Conservation (phyloP, 2,888 invertebrate genomes). For the Brenthis hecate region DNA sequence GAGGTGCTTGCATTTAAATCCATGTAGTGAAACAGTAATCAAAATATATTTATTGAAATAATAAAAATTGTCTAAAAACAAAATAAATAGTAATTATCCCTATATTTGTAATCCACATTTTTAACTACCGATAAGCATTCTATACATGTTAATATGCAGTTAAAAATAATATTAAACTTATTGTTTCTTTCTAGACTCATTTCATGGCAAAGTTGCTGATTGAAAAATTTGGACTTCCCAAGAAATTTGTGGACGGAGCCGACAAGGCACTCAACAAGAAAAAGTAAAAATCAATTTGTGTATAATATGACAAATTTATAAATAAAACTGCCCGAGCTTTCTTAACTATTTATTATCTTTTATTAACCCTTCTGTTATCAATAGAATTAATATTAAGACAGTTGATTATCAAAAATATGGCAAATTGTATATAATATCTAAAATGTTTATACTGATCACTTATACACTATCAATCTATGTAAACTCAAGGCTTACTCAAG, state of each 20-base stretch:
- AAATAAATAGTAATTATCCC: too few relatives aligned
- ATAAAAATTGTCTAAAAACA: too few relatives aligned
- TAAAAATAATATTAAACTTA: slow-evolving; percentile 4
- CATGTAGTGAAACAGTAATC: too few relatives aligned
- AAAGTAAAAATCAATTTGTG: slow-evolving; percentile 53
- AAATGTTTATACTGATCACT: neutral
- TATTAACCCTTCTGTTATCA: slow-evolving; percentile 30
- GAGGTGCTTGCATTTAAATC: too few relatives aligned
- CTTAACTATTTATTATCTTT: slow-evolving; percentile 33
- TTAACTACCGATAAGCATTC: too few relatives aligned
- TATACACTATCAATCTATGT: slow-evolving; percentile 1
- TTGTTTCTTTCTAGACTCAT: slow-evolving; percentile 65
- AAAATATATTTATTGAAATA: too few relatives aligned
- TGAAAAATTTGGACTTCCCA: slow-evolving; percentile 90
- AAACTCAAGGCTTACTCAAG: neutral
- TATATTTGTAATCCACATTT: too few relatives aligned
- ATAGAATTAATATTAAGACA: slow-evolving; percentile 14
- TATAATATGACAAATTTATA: slow-evolving; percentile 20
- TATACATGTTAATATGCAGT: neutral
- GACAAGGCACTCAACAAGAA: slow-evolving; percentile 89
- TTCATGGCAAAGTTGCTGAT: slow-evolving; percentile 78
- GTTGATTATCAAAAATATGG: slow-evolving; percentile 17
- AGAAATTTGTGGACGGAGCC: slow-evolving; percentile 88
- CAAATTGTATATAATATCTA: slow-evolving; percentile 11
- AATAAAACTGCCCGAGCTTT: slow-evolving; percentile 34